Percentiles rank a stretch among this genome's conserved stretches.
phyloP scores from a whole-genome alignment of 2,888 invertebrate species.

The Elmis aenea region DNA sequence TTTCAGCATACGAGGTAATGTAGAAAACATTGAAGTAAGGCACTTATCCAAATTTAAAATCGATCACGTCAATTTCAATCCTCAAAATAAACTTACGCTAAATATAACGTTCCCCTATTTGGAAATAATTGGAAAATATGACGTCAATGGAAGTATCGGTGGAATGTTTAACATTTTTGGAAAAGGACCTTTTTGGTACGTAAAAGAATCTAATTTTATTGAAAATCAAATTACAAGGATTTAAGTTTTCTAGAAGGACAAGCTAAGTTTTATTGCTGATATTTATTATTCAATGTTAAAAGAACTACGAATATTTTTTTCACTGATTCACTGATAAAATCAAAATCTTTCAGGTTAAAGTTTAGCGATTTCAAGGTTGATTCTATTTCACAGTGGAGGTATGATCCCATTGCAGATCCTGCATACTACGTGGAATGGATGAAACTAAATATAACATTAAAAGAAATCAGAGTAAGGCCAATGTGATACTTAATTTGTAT shows the following conservation, averaged over 20 bases:
- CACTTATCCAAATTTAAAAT: conserved; percentile 43
- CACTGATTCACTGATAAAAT: too few relatives aligned
- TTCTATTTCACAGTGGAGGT: conserved; percentile 29
- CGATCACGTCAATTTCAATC: conserved; percentile 38
- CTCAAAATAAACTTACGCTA: conserved; percentile 37
- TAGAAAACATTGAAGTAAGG: conserved; percentile 38
- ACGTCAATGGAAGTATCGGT: conserved; percentile 40
- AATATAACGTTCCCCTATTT: conserved; percentile 43
- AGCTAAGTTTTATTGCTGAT: too few relatives aligned
- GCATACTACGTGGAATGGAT: conserved; percentile 29
- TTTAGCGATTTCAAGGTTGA: conserved; percentile 38
- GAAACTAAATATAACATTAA: conserved; percentile 37
- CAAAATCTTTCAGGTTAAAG: conserved; percentile 38
- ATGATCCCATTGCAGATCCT: conserved; percentile 23
- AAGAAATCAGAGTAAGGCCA: conserved; percentile 38
- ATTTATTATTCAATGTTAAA: too few relatives aligned
- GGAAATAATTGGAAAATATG: conserved; percentile 41
- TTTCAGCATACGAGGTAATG: conserved; percentile 40
- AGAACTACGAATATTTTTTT: too few relatives aligned
- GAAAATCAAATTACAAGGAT: too few relatives aligned
- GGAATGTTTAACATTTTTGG: conserved; percentile 40
- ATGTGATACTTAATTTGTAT: too few relatives aligned
- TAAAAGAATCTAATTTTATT: conserved; percentile 3
- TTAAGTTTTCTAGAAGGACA: too few relatives aligned
- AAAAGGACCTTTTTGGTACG: conserved; percentile 44